These are phyloP conservation scores for Falco cherrug DNA, from an alignment of 2,797 vertebrate species.

Conservation along the genomic window DNA sequence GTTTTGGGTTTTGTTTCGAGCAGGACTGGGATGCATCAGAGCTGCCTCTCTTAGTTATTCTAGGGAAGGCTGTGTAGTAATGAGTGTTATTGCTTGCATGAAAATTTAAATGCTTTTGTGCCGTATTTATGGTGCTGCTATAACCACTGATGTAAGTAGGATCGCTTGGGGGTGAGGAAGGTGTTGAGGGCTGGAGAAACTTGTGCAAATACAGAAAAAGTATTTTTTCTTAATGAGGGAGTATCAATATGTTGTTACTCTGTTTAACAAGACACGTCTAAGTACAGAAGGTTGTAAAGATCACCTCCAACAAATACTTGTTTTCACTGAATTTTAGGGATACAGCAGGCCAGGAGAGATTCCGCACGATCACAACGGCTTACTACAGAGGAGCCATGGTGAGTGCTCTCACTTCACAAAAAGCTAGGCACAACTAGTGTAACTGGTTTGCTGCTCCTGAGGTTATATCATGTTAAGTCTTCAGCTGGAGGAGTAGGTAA, in stretches of 20 bases:
- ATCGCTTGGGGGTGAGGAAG: not conserved
- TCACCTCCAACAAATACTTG: not conserved
- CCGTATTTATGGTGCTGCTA: not conserved
- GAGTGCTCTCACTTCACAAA: slow-evolving; percentile 26
- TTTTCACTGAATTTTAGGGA: slow-evolving; percentile 80
- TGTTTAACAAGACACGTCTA: not conserved
- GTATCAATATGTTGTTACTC: not conserved
- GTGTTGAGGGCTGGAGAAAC: not conserved
- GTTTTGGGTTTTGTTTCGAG: not conserved
- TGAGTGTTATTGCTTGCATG: not conserved
- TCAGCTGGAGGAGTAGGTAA: not conserved
- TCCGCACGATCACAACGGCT: slow-evolving; percentile 97
- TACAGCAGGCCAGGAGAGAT: slow-evolving; percentile 97
- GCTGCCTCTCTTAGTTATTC: not conserved
- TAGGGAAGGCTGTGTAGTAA: not conserved
- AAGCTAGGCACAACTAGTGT: not conserved
- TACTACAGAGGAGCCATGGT: slow-evolving; percentile 99
- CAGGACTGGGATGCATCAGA: not conserved
- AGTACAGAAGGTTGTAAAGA: not conserved
- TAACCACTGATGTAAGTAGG: not conserved
- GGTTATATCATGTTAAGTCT: not conserved
- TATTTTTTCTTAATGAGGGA: not conserved
- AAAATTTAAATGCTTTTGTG: not conserved
- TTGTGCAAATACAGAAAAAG: not conserved
- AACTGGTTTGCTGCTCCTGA: not conserved